Base-by-base conservation (phyloP, 2,888 invertebrate genomes). In the Epirrhoe tristata region DNA sequence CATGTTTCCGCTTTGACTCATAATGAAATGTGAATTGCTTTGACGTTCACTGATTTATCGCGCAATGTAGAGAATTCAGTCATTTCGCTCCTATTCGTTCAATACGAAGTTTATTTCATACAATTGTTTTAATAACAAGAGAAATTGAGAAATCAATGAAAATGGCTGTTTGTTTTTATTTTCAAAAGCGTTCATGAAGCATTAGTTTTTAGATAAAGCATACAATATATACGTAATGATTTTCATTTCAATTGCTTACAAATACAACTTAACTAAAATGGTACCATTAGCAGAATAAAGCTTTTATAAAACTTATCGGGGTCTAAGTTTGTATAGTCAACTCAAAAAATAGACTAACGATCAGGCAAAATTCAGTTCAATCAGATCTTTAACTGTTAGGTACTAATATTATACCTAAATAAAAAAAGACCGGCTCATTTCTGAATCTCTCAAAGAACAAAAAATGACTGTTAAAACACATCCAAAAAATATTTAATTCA, bases 1-100 rank as follows among this genome's bases (percentile, higher is more conserved):
- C 71, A 58, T 71, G 67, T 71, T 74, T 71, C 72, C 73, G 69
- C 60, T 73, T 69, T 69, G 68, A 67, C 69, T 66, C 43, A 66
- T 70, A 69, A 66, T 74, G 67, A 74, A 70, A 71, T 73, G 67
- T 68, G 67, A 71, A 70, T 70, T 65, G 56, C 71, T 73, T 72
- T 72, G 69, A 70, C 64, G 62, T 68, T 67, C 63, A 70, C 68
- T 72, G 69, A 70, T 70, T 64, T 64, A 72, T 65, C 32, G 66
- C 31, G 17, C 58, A 67, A 69, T 65, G 60, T 63, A 55, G 17
- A 34, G 48, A 48, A 48, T 48, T 43, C 43, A 60, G 43, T 53
- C 43, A 31, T 31, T 52, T 43, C 39, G 43, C 24, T 60, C 43
- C 43, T 16, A 14, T 7, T 43, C 0, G 12, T 43, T 43, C 39